Percentiles rank a stretch among this genome's conserved stretches.
phyloP scores from a whole-genome alignment of 2,888 invertebrate genomes.

The Leptopilina drosophilae region DNA sequence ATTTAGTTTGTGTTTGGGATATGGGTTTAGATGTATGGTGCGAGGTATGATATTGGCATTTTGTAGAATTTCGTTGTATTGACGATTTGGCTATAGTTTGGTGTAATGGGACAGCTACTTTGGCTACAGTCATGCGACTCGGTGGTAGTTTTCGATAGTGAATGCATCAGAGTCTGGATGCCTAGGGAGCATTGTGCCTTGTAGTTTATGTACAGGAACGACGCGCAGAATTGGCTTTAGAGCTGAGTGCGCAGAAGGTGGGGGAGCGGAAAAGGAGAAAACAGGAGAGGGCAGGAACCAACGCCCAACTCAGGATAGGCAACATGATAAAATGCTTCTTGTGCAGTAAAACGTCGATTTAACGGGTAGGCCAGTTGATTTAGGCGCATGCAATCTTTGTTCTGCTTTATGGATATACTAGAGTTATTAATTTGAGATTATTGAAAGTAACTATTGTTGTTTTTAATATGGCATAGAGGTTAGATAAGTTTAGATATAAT shows the following conservation, averaged over 20 bases:
- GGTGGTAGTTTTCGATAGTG: too few relatives aligned
- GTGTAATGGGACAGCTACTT: too few relatives aligned
- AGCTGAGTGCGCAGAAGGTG: constrained; percentile 12
- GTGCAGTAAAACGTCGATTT: constrained; percentile 14
- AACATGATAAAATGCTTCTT: constrained; percentile 17
- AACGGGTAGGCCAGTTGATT: neutral
- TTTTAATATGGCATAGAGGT: too few relatives aligned
- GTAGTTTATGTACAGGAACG: constrained; percentile 16
- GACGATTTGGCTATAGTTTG: too few relatives aligned
- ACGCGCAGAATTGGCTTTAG: constrained; percentile 18
- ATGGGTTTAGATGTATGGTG: too few relatives aligned
- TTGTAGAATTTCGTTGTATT: too few relatives aligned
- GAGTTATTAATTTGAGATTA: neutral
- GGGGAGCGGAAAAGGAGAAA: constrained; percentile 7
- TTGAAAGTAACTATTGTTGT: too few relatives aligned
- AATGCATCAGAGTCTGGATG: too few relatives aligned
- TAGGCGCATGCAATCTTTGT: neutral
- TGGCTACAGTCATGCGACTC: too few relatives aligned
- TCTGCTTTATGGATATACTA: neutral
- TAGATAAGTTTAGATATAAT: too few relatives aligned
- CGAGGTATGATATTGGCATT: too few relatives aligned
- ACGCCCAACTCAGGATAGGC: constrained; percentile 38
- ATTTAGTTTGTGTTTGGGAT: too few relatives aligned
- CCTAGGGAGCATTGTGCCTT: neutral
- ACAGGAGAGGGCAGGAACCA: constrained; percentile 30